Percentiles rank a stretch among this genome's conserved stretches.
Conservation (phyloP, 2,888 invertebrate genomes). For the Rhingia rostrata region DNA sequence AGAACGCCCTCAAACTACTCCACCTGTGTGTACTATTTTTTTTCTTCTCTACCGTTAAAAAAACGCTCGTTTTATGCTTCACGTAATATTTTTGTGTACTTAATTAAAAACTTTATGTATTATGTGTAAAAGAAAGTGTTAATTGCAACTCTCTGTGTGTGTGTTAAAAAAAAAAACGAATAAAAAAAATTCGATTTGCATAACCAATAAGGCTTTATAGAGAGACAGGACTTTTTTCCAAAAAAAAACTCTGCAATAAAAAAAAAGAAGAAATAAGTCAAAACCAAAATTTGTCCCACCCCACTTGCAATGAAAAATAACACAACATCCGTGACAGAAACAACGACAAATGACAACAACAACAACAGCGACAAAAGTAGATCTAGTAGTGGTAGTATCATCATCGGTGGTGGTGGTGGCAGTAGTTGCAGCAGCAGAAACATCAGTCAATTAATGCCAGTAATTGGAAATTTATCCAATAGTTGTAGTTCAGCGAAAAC, state of each 20-base stretch:
- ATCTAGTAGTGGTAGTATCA: constrained; percentile 56
- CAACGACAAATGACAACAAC: constrained; percentile 66
- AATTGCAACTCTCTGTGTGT: constrained; percentile 68
- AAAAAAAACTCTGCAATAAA: constrained; percentile 13
- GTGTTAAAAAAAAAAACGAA: constrained; percentile 30
- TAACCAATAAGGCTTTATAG: constrained; percentile 39
- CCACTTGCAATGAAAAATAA: constrained; percentile 73
- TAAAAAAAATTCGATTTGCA: constrained; percentile 56
- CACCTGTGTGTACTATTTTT: constrained; percentile 50
- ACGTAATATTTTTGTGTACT: constrained; percentile 71
- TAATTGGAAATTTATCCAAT: constrained; percentile 82
- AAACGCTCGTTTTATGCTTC: constrained; percentile 66
- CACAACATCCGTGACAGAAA: constrained; percentile 68
- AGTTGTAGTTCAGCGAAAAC: constrained; percentile 79
- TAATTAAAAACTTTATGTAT: constrained; percentile 70
- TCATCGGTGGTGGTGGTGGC: constrained; percentile 74
- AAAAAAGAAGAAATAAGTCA: constrained; percentile 36
- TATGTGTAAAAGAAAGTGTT: constrained; percentile 74
- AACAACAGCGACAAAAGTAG: constrained; percentile 53
- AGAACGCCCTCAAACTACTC: constrained; percentile 60
- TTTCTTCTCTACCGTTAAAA: constrained; percentile 1
- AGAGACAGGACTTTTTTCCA: constrained; percentile 64
- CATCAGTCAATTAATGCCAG: constrained; percentile 81
- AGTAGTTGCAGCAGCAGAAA: constrained; percentile 68
- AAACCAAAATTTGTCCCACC: constrained; percentile 4